Evolutionary conservation across 2,113 vertebrate genomes (phyloP).

Genomic region (Syrmaticus mikado): DNA sequence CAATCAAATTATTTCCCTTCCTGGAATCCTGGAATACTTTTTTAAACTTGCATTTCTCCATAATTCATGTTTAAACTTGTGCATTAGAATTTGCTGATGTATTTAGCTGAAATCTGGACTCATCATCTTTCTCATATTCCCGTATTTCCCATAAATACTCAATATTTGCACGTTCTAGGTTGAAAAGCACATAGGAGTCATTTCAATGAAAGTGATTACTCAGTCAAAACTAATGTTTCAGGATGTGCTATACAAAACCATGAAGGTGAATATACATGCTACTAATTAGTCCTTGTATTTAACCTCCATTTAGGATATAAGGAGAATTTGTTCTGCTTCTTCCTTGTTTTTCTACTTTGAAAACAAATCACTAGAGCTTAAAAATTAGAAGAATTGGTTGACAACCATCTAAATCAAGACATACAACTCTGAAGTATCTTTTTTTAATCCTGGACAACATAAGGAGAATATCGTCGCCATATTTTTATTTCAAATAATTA

Average conservation of each 20-base stretch:
- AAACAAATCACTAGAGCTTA: background rate
- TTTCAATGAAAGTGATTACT: background rate
- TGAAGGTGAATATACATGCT: background rate
- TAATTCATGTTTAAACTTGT: conserved; percentile 20
- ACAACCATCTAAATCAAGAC: conserved; percentile 16
- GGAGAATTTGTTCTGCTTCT: background rate
- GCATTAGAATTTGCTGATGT: conserved; percentile 10
- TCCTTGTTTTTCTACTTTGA: background rate
- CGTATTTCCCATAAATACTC: background rate
- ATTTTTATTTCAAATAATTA: conserved; percentile 61
- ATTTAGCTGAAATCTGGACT: conserved; percentile 6
- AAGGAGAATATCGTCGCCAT: conserved; percentile 35
- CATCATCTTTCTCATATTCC: background rate
- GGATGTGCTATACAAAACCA: background rate
- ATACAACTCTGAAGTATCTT: background rate
- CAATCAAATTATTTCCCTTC: conserved; percentile 43
- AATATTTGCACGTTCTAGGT: background rate
- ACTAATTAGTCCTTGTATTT: background rate
- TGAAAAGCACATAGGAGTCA: background rate
- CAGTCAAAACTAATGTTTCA: background rate
- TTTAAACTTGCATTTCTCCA: background rate
- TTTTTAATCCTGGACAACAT: background rate
- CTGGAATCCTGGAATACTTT: conserved; percentile 28
- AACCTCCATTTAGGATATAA: background rate
- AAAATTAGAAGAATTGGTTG: conserved; percentile 14